Evolutionary conservation across 1,140 invertebrate species (phyloP).

Genomic region (Sarcophaga bullata): DNA sequence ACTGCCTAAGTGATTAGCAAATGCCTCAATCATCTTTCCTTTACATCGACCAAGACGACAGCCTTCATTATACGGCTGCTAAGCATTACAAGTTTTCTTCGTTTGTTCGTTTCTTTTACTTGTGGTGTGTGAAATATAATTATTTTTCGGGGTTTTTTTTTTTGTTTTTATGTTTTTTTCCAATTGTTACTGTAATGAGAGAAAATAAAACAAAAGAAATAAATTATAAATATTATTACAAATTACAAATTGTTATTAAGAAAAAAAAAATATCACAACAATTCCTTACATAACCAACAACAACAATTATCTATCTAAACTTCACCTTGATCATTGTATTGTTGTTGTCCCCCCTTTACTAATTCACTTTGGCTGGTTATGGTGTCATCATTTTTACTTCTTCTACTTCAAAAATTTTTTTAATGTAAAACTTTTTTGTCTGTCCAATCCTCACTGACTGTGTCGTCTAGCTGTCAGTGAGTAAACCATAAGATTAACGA

Average conservation of each 20-base stretch:
- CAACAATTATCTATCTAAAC: neutral
- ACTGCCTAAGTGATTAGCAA: constrained; percentile 62
- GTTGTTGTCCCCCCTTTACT: constrained; percentile 11
- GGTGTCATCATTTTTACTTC: neutral
- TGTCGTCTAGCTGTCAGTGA: too few species aligned
- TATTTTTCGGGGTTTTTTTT: too few species aligned
- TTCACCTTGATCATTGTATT: constrained; percentile 10
- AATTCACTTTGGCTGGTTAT: neutral
- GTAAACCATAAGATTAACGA: too few species aligned
- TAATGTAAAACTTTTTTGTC: constrained; percentile 1
- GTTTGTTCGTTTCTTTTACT: too few species aligned
- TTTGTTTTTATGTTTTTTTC: too few species aligned
- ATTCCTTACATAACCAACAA: too few species aligned
- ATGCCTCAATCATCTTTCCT: constrained; percentile 63
- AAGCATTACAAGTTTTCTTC: neutral
- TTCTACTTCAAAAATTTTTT: neutral
- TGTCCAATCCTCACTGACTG: neutral
- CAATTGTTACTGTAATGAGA: too few species aligned
- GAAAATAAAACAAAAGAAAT: too few species aligned
- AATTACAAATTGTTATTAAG: too few species aligned
- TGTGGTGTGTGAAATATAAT: too few species aligned
- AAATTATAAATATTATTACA: too few species aligned
- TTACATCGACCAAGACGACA: neutral
- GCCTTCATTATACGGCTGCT: constrained; percentile 7
- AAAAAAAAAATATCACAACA: too few species aligned